These are phyloP conservation scores for Apostichopus japonicus DNA, from an alignment of 35 echinoderm and acorn worm genomes.

Conservation along the genomic window DNA sequence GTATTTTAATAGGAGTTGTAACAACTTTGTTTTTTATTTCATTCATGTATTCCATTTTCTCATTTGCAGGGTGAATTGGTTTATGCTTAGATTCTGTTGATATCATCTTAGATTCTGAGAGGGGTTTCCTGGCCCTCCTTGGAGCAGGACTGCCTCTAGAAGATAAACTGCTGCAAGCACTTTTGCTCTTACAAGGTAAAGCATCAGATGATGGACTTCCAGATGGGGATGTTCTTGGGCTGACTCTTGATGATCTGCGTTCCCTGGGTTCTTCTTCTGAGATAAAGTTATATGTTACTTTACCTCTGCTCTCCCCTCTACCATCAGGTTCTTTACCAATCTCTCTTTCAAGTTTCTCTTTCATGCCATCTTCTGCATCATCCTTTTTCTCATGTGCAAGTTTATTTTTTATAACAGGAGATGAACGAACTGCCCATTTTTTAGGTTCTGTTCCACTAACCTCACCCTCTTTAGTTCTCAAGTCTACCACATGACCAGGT, in stretches of 20 bases:
- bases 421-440: neutral
- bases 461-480: conserved; percentile 24
- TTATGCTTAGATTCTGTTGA: neutral
- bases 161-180: neutral
- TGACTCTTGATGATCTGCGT: neutral
- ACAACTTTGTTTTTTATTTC: neutral
- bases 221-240: neutral
- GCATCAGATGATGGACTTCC: neutral
- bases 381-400: neutral
- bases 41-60: neutral
- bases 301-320: neutral
- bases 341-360: neutral
- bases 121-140: neutral
- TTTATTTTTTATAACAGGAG: neutral
- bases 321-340: neutral
- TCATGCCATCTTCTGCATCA: neutral
- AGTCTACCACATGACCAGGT: conserved; percentile 74
- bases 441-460: neutral
- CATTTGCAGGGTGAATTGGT: neutral
- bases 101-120: neutral
- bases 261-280: conserved; percentile 26
- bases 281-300: neutral
- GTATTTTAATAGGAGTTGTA: neutral
- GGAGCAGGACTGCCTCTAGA: neutral
- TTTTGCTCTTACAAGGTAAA: neutral